These are phyloP conservation scores for Karalla daura DNA, from an alignment of 2,797 vertebrate species.

Conservation along the genomic window DNA sequence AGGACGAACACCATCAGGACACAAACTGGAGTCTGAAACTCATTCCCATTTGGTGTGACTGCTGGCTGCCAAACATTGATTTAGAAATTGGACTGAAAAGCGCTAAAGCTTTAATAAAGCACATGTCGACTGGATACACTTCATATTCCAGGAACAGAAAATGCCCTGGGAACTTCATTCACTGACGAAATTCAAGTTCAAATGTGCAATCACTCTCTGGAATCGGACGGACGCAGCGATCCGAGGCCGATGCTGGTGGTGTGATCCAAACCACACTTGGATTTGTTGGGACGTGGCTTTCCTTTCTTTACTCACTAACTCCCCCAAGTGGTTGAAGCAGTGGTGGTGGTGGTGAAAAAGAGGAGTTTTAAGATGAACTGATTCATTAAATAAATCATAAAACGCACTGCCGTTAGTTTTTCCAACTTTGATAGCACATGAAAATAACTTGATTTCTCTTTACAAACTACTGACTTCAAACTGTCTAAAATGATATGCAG, in stretches of 20 bases:
- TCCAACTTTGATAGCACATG: not conserved
- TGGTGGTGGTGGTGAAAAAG: not conserved
- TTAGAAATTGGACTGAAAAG: not conserved
- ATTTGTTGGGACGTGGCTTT: not conserved
- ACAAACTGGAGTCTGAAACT: too few relatives aligned
- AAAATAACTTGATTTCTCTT: too few relatives aligned
- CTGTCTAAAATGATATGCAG: not conserved
- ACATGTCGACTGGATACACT: not conserved
- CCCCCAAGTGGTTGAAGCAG: conserved; percentile 52
- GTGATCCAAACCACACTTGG: not conserved
- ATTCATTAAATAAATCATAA: too few relatives aligned
- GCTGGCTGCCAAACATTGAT: not conserved
- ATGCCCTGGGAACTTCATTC: too few relatives aligned
- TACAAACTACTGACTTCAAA: not conserved
- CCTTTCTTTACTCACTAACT: conserved; percentile 33
- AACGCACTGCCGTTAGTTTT: too few relatives aligned
- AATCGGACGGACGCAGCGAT: not conserved
- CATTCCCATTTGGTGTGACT: not conserved
- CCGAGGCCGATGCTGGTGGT: not conserved
- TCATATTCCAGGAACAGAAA: too few relatives aligned
- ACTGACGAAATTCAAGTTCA: too few relatives aligned
- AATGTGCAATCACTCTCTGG: not conserved
- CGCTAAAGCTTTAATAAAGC: not conserved
- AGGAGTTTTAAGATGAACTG: too few relatives aligned
- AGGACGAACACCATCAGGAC: not conserved